Base-by-base conservation (phyloP, 2,797 vertebrate genomes). In the Anas acuta region DNA sequence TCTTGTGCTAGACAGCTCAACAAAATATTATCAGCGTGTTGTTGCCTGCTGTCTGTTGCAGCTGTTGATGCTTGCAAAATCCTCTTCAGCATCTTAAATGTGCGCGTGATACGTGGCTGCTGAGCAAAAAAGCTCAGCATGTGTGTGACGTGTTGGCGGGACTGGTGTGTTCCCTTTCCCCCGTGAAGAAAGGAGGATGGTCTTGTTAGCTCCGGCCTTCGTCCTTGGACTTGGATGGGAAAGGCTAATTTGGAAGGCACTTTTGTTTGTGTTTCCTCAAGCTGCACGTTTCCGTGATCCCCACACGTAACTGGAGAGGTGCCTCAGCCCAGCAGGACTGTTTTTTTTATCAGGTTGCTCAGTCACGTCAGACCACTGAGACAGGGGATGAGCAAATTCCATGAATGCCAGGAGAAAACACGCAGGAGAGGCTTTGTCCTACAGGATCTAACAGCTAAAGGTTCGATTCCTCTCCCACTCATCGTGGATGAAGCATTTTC, bases 231-330 rank as follows among this genome's bases (percentile, higher is more conserved):
- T 76, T 45, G 35, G 88, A 71, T 0, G 1, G 37, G 87, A 82
- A 85, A 91, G 39, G 85, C 81, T 95, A 95, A 95, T 93, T 93
- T 95, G 84, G 91, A 95, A 96, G 94, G 87, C 73, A 74, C 76
- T 78, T 92, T 94, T 53, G 53, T 25, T 47, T 70, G 70, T 84
- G 73, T 90, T 96, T 93, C 83, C 95, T 97, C 95, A 92, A 92
- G 88, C 96, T 96, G 90, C 94, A 76, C 84, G 90, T 94, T 93
- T 95, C 19, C 58, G 64, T 95, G 95, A 97, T 97, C 96, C 84
- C 60, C 4, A 14, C 9, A 76, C 22, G 94, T 96, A 96, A 96
- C 90, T 90, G 92, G 95, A 96, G 96, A 96, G 83, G 77, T 90
- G 78, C 56, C 71, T 84, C 26, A 28, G 81, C 53, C 77, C 88